A percentile compares a stretch with the other conserved stretches of the same genome.
These are phyloP conservation scores for Rhinoraja longicauda DNA, from an alignment of 2,797 vertebrate species.

Conservation along the genomic window DNA sequence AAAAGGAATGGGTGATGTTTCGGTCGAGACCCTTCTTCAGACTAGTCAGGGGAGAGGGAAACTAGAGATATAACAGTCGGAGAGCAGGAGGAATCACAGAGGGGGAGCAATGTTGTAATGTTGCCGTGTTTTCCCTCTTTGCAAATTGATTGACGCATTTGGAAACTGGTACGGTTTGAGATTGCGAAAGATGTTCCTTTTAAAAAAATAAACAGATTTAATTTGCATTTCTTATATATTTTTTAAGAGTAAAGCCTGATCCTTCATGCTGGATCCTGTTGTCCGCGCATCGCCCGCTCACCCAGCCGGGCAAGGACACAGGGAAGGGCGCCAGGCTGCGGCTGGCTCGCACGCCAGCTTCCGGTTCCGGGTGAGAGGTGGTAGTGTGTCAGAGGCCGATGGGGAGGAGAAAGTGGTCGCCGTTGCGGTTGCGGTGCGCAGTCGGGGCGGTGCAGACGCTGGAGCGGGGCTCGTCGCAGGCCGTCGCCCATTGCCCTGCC, in stretches of 20 bases:
- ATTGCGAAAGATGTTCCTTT: not conserved
- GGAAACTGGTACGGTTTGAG: too few relatives aligned
- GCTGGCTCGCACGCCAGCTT: not conserved
- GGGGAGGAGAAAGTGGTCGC: not conserved
- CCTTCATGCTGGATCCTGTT: too few relatives aligned
- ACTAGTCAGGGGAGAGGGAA: too few relatives aligned
- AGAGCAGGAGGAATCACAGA: too few relatives aligned
- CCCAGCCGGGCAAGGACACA: not conserved
- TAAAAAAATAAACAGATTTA: not conserved
- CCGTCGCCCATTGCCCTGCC: too few relatives aligned
- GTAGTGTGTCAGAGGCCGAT: slow-evolving; percentile 26
- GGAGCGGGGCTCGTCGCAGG: not conserved
- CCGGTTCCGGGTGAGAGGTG: slow-evolving; percentile 25
- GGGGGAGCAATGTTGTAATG: too few relatives aligned
- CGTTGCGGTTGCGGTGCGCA: not conserved
- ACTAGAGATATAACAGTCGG: too few relatives aligned
- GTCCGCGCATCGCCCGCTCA: too few relatives aligned
- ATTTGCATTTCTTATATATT: not conserved
- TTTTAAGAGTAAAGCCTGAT: too few relatives aligned
- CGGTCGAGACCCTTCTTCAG: too few relatives aligned
- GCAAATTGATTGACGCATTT: not conserved
- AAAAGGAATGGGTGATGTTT: too few relatives aligned
- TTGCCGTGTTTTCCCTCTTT: not conserved
- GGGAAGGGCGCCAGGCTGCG: not conserved
- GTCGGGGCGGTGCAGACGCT: not conserved